A percentile compares a stretch with the other conserved stretches of the same genome.
phyloP scores from a whole-genome alignment of 2,113 vertebrate genomes.

The Caretta caretta region DNA sequence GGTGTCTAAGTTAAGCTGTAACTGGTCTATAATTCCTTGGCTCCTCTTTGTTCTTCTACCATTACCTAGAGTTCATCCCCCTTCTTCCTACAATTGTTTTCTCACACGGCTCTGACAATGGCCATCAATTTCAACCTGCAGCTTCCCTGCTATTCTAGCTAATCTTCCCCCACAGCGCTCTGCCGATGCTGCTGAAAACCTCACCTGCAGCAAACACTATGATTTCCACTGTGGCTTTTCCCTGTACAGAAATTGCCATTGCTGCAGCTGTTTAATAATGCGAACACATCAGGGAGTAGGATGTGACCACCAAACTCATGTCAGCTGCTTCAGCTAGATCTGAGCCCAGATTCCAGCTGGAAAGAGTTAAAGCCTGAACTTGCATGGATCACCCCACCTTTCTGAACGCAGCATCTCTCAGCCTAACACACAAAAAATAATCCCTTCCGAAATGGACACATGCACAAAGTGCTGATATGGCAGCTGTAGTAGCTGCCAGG shows the following conservation, averaged over 20 bases:
- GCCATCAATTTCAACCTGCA: not conserved
- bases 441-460: rapidly evolving
- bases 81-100: not conserved
- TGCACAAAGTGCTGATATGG: not conserved
- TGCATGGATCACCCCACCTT: not conserved
- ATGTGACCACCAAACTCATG: constrained; percentile 11
- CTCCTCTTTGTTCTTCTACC: too few species aligned
- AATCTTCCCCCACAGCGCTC: not conserved
- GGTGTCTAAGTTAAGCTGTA: too few species aligned
- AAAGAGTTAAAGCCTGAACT: not conserved
- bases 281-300: not conserved
- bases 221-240: constrained; percentile 26
- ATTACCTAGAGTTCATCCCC: not conserved
- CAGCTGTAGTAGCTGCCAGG: rapidly evolving
- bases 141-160: not conserved
- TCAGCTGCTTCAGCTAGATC: not conserved
- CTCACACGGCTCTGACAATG: not conserved
- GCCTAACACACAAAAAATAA: rapidly evolving
- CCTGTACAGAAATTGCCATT: not conserved
- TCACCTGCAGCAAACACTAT: not conserved
- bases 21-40: too few species aligned
- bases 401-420: rapidly evolving
- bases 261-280: not conserved
- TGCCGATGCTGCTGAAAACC: constrained; percentile 19
- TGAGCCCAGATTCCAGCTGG: not conserved